Base-by-base conservation (phyloP, 2,888 invertebrate species). In the Agriopis leucophaearia region DNA sequence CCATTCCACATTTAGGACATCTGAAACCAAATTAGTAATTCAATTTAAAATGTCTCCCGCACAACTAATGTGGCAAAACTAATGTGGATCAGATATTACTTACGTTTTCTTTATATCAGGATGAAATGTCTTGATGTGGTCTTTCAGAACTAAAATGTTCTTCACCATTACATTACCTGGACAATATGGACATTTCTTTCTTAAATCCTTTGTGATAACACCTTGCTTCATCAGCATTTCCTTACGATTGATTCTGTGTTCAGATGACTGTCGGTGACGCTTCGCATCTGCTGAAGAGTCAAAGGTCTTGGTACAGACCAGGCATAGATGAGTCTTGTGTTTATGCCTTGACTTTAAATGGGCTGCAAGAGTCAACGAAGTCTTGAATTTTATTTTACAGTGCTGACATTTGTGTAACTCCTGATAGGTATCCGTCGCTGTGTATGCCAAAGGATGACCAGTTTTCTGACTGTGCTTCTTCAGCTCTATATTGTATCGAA, bases 401-500 rank as follows among this genome's bases (percentile, higher is more conserved):
- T 94, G 76, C 10, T 88, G 82, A 77, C 97, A 97, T 38, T 88
- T 89, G 69, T 95, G 95, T 13, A 95, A 90, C 59, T 95, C 95
- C 80, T 96, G 96, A 78, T 96, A 96, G 27, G 88, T 90, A 76
- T 96, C 96, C 4, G 96, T 94, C 0, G 95, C 95, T 0, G 95
- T 95, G 10, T 91, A 84, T 0, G 89, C 83, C 36, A 91, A 81
- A 16, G 83, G 79, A 74, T 96, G 95, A 4, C 93, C 95, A 73
- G 88, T 94, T 76, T 85, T 85, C 74, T 90, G 77, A 75, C 94
- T 90, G 81, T 97, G 97, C 12, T 94, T 86, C 58, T 96, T 95
- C 42, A 98, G 86, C 83, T 97, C 96, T 10, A 96, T 92, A 73
- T 97, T 98, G 80, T 96, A 96, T 15, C 96, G 94, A 83, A 98